These are phyloP conservation scores for Mythimna loreyi DNA, from an alignment of 2,888 invertebrate species.

Conservation along the genomic window DNA sequence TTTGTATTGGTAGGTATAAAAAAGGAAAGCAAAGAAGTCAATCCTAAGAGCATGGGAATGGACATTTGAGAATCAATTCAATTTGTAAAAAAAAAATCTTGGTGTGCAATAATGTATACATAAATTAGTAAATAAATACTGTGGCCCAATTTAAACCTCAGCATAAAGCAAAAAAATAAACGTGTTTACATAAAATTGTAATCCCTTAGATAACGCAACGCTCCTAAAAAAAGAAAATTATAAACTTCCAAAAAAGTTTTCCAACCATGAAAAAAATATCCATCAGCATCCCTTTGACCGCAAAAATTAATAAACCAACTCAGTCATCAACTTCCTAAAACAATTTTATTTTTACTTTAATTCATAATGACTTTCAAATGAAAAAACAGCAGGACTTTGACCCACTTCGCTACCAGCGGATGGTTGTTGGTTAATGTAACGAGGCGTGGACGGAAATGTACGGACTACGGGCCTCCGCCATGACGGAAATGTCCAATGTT, in stretches of 20 bases:
- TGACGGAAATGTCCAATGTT: slow-evolving; percentile 46
- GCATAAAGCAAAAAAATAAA: neutral
- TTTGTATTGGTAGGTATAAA: too few relatives aligned
- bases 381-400: slow-evolving; percentile 43
- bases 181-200: neutral
- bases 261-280: neutral
- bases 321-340: slow-evolving; percentile 35
- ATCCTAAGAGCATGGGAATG: too few relatives aligned
- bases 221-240: neutral
- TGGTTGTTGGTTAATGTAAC: slow-evolving; percentile 46
- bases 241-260: slow-evolving; percentile 11
- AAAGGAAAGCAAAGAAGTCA: too few relatives aligned
- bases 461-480: slow-evolving; percentile 14
- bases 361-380: slow-evolving; percentile 51
- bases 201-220: neutral
- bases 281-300: slow-evolving; percentile 21
- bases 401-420: slow-evolving; percentile 41
- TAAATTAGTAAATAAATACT: too few relatives aligned
- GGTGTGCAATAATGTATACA: too few relatives aligned
- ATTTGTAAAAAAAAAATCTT: too few relatives aligned
- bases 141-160: too few relatives aligned
- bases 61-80: too few relatives aligned
- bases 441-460: slow-evolving; percentile 46
- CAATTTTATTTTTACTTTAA: slow-evolving; percentile 40
- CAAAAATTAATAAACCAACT: slow-evolving; percentile 44